Conservation (phyloP, 2,113 vertebrate genomes). For the Lathamus discolor region DNA sequence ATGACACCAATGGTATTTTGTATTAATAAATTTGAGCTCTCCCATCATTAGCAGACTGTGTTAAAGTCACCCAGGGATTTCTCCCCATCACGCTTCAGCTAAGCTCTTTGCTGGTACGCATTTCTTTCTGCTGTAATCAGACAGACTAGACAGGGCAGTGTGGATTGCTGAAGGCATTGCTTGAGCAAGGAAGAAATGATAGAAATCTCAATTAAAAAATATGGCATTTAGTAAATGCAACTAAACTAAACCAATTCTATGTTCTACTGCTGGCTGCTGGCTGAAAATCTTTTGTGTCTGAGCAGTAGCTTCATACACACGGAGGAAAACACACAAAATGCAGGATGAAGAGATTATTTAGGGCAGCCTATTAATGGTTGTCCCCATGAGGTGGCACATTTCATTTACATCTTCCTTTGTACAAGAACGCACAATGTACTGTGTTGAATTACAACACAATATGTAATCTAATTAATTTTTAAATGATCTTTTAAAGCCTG, state of each 20-base stretch:
- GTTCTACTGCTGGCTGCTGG: background rate
- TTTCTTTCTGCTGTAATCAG: background rate
- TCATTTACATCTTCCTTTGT: background rate
- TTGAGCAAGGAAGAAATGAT: background rate
- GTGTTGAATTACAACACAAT: background rate
- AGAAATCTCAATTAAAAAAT: background rate
- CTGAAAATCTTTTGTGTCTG: background rate
- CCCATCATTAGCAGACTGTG: background rate
- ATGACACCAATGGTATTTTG: background rate
- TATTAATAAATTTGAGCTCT: slow-evolving; percentile 17
- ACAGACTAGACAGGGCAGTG: background rate
- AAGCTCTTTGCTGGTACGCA: background rate
- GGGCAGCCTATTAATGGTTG: background rate
- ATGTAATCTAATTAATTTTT: background rate
- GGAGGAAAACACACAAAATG: background rate
- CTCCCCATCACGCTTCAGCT: background rate
- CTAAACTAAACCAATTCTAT: background rate
- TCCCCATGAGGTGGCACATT: background rate
- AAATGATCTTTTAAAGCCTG: background rate
- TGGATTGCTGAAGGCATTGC: background rate
- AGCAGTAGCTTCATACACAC: background rate
- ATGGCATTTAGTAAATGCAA: background rate
- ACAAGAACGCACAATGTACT: background rate
- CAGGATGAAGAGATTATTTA: background rate
- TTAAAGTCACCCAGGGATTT: background rate